Base-by-base conservation (phyloP, 2,888 invertebrate species). In the Acrobasis suavella region DNA sequence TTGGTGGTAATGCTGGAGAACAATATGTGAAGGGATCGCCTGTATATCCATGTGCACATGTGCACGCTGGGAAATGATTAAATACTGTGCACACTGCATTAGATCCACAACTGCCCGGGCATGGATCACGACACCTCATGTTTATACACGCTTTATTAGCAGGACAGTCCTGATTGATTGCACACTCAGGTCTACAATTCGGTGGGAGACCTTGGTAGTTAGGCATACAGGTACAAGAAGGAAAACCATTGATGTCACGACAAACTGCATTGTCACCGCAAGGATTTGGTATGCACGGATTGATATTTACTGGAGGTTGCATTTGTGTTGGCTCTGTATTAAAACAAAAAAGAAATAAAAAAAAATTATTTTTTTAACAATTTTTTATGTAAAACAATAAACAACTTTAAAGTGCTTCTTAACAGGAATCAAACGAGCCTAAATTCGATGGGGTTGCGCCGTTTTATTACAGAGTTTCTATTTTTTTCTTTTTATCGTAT, bases 21-120 rank as follows among this genome's bases (percentile, higher is more conserved):
- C 96, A 96, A 63, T 92, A 93, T 56, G 92, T 93, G 78, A 96
- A 96, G 14, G 97, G 96, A 90, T 97, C 96, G 52, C 97, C 97
- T 1, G 94, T 95, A 74, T 93, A 96, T 59, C 96, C 96, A 73
- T 94, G 93, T 42, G 91, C 82, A 76, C 96, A 96, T 15, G 94
- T 89, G 74, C 96, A 96, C 1, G 94, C 93, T 9, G 96, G 96
- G 38, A 93, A 93, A 73, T 96, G 96, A 74, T 94, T 95, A 62
- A 95, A 94, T 32, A 96, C 95, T 58, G 85, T 91, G 78, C 96
- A 94, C 69, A 93, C 76, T 64, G 96, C 93, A 70, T 94, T 93
- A 70, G 91, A 81, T 50, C 96, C 96, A 75, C 96, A 96, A 55
- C 95, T 95, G 8, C 95, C 95, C 1, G 95, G 94, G 68, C 96